phyloP scores from a whole-genome alignment of 2,113 vertebrate genomes.

The Lophochroa leadbeateri region DNA sequence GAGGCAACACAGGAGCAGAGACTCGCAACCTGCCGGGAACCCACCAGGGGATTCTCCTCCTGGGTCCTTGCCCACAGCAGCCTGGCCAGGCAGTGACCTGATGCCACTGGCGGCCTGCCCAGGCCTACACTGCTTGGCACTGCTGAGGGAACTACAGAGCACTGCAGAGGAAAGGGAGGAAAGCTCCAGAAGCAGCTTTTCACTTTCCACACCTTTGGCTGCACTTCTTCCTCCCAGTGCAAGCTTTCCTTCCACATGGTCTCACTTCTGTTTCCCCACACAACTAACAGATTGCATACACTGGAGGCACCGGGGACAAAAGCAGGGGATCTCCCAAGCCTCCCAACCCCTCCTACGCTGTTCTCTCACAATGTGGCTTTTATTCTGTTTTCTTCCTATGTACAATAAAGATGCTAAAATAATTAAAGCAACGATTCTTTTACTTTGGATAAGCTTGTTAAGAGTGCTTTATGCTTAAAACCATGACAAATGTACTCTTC shows the following conservation, averaged over 20 bases:
- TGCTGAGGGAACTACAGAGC: neutral
- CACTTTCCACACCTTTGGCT: neutral
- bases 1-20: neutral
- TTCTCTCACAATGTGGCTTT: neutral
- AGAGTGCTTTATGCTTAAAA: neutral
- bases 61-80: fast-evolving
- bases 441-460: constrained; percentile 15
- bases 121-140: neutral
- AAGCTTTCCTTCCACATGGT: neutral
- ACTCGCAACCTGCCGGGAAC: fast-evolving
- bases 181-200: neutral
- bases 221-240: neutral
- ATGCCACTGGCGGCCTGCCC: neutral
- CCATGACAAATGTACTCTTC: neutral
- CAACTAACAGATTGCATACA: neutral
- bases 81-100: fast-evolving
- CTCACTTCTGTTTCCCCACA: neutral
- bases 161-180: fast-evolving
- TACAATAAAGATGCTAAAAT: neutral
- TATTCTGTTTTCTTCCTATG: neutral
- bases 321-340: neutral
- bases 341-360: neutral
- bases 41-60: neutral
- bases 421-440: neutral
- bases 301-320: neutral